phyloP scores from a whole-genome alignment of 2,113 vertebrate species.

The Irena cyanogastra region DNA sequence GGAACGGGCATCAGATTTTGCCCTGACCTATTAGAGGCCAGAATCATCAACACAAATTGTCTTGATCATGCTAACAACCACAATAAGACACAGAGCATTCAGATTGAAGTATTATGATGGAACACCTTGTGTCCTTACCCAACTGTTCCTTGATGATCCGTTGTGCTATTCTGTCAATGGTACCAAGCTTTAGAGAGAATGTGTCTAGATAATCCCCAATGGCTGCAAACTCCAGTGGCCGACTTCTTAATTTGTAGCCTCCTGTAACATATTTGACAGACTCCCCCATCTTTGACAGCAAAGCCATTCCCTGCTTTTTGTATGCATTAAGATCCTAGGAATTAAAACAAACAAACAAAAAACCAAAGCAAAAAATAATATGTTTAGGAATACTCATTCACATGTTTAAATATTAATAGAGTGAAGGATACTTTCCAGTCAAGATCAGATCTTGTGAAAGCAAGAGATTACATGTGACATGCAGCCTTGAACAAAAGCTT shows the following conservation, averaged over 20 bases:
- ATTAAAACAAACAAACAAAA: not conserved
- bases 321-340: conserved; percentile 87
- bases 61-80: not conserved
- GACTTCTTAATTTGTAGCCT: conserved; percentile 89
- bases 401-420: not conserved
- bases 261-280: conserved; percentile 93
- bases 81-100: not conserved
- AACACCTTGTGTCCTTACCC: conserved; percentile 70
- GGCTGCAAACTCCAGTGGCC: conserved; percentile 87
- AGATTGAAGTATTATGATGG: not conserved
- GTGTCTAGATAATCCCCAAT: conserved; percentile 93
- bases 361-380: not conserved
- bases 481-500: not conserved
- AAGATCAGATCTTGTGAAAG: not conserved
- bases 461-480: not conserved
- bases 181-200: conserved; percentile 93
- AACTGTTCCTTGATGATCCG: conserved; percentile 95
- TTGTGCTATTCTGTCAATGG: conserved; percentile 95
- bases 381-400: not conserved
- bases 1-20: not conserved
- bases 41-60: not conserved
- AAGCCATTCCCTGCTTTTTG: conserved; percentile 91
- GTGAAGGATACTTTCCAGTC: not conserved
- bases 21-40: not conserved
- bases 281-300: conserved; percentile 91